These are phyloP conservation scores for Macropus fuliginosus DNA, from an alignment of 2,797 vertebrate genomes.

Conservation along the genomic window DNA sequence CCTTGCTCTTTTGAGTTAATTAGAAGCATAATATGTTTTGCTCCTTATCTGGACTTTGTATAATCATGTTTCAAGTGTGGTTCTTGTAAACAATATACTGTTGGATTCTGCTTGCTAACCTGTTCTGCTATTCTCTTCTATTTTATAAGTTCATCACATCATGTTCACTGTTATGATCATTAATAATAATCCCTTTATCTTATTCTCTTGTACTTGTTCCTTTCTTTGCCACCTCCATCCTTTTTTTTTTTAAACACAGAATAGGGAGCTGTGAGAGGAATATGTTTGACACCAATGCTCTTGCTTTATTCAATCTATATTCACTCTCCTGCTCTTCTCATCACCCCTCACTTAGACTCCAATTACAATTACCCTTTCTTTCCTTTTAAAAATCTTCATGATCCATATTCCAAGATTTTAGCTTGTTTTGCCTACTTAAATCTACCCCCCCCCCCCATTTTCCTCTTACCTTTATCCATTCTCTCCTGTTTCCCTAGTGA, in stretches of 20 bases:
- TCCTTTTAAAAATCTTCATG: neutral
- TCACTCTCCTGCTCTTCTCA: neutral
- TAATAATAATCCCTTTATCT: neutral
- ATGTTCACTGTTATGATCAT: neutral
- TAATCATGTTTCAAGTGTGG: neutral
- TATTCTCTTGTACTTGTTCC: neutral
- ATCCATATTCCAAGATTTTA: neutral
- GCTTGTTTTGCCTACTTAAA: neutral
- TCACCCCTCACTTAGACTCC: neutral
- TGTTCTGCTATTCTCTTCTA: neutral
- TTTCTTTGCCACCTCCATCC: neutral
- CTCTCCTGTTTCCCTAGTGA: neutral
- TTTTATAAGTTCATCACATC: neutral
- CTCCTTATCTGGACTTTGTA: neutral
- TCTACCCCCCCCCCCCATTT: neutral
- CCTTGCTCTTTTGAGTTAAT: neutral
- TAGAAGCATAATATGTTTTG: neutral
- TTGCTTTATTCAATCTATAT: neutral
- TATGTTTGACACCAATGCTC: neutral
- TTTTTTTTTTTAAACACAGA: neutral
- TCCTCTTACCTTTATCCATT: neutral
- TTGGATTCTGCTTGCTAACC: too few relatives aligned
- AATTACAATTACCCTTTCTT: neutral
- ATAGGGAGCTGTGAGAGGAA: neutral
- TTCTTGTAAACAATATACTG: neutral